Conservation (phyloP, 2,888 invertebrate species). For the Cantharis rustica region DNA sequence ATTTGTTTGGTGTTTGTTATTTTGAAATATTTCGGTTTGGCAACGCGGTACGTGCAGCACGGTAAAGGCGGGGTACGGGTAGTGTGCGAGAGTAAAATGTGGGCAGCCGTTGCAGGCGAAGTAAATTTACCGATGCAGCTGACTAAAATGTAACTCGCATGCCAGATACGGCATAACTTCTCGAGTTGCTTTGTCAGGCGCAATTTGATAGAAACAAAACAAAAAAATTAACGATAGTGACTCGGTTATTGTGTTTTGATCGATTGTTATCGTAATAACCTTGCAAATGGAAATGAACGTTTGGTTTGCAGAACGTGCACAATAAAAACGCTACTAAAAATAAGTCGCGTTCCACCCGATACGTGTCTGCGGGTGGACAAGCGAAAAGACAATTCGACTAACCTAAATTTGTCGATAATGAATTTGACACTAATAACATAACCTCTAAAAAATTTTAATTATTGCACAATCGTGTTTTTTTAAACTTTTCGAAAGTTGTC, state of each 20-base stretch:
- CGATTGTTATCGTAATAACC: neutral
- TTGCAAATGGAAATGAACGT: conserved; percentile 8
- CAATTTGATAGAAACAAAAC: neutral
- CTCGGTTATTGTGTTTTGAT: conserved; percentile 8
- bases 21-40: conserved; percentile 26
- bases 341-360: neutral
- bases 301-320: neutral
- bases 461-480: neutral
- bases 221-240: neutral
- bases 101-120: conserved; percentile 15
- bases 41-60: conserved; percentile 28
- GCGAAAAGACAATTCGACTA: neutral
- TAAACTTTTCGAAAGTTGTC: neutral
- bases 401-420: neutral
- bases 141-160: conserved; percentile 21
- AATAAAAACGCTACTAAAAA: neutral
- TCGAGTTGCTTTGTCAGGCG: neutral
- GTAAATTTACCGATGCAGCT: conserved; percentile 36
- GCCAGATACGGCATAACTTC: conserved; percentile 10
- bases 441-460: conserved; percentile 11
- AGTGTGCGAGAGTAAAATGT: conserved; percentile 36
- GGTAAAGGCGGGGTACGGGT: conserved; percentile 41
- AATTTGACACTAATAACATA: conserved; percentile 9
- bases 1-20: neutral
- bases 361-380: neutral